These are phyloP conservation scores for Ctenodactylus gundi DNA, from an alignment of 2,113 vertebrate species.

Conservation along the genomic window DNA sequence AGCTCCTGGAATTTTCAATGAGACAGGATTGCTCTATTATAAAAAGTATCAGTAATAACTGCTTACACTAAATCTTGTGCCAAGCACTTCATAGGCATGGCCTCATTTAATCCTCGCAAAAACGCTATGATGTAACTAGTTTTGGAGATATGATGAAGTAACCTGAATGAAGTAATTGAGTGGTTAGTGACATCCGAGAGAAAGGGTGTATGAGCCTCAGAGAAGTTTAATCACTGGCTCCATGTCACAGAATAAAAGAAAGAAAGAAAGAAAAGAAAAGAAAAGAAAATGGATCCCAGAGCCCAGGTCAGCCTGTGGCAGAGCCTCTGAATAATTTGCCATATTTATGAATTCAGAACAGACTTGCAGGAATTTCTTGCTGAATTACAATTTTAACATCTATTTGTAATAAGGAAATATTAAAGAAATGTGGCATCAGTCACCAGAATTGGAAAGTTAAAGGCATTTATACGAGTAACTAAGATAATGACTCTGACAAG, in stretches of 20 bases:
- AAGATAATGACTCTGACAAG: not conserved
- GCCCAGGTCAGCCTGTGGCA: not conserved
- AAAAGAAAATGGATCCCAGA: not conserved
- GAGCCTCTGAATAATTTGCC: not conserved
- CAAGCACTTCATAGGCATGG: not conserved
- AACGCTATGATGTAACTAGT: not conserved
- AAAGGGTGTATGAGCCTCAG: not conserved
- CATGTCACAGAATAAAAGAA: not conserved
- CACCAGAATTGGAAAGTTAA: not conserved
- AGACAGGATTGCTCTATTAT: not conserved
- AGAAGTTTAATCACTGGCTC: not conserved
- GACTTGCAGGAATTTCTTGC: not conserved
- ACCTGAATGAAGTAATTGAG: not conserved
- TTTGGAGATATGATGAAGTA: not conserved
- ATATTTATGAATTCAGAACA: not conserved
- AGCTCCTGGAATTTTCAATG: not conserved
- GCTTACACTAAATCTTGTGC: not conserved
- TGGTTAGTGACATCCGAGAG: not conserved
- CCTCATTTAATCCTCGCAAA: not conserved
- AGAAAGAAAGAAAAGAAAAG: no score
- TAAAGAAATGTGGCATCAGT: not conserved
- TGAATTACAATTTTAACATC: not conserved
- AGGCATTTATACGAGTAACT: not conserved
- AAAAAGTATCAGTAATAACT: not conserved
- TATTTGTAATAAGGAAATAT: not conserved